Percentiles rank a stretch among this genome's conserved stretches.
Conservation (phyloP, 1,140 invertebrate genomes). For the Lanistes nyassanus region DNA sequence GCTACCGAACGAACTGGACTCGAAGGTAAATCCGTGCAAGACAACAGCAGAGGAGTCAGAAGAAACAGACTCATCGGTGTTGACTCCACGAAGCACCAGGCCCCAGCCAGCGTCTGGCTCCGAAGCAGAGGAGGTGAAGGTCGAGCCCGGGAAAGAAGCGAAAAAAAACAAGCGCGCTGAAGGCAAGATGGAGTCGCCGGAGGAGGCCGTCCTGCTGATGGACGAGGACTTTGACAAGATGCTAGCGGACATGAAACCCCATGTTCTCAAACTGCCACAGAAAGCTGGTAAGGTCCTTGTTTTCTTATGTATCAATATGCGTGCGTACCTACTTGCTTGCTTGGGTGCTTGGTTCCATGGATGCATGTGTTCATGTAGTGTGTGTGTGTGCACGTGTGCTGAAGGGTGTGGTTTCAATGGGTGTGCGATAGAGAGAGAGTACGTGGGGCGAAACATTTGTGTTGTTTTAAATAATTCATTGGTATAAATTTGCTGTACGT, state of each 20-base stretch:
- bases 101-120: not conserved
- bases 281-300: conserved; percentile 54
- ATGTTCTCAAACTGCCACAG: conserved; percentile 62
- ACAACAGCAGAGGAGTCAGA: not conserved
- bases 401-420: too few relatives aligned
- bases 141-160: not conserved
- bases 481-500: too few relatives aligned
- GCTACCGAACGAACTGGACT: too few relatives aligned
- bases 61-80: not conserved
- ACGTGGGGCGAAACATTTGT: too few relatives aligned
- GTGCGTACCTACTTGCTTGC: not conserved
- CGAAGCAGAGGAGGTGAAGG: not conserved
- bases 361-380: not conserved
- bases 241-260: conserved; percentile 65
- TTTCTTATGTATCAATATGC: not conserved
- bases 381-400: not conserved
- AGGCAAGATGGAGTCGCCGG: conserved; percentile 28
- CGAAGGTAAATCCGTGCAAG: not conserved
- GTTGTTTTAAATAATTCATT: too few relatives aligned
- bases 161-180: not conserved
- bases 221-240: conserved; percentile 64
- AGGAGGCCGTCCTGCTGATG: conserved; percentile 30
- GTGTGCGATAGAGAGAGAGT: too few relatives aligned
- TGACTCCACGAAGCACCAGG: too few relatives aligned
- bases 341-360: not conserved